Base-by-base conservation (phyloP, 1,140 invertebrate genomes). In the Prorops nasuta region DNA sequence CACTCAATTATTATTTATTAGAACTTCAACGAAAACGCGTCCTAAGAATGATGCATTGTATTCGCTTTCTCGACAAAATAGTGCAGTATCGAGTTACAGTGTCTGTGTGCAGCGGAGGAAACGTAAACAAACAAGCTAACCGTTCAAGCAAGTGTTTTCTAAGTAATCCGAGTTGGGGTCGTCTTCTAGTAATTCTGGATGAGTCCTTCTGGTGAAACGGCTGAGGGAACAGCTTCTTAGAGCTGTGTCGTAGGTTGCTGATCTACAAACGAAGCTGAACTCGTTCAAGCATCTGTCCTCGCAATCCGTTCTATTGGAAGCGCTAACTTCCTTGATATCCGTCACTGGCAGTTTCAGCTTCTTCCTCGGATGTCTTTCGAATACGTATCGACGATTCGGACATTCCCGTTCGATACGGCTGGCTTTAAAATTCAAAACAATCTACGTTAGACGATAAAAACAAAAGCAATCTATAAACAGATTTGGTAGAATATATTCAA, bases 101-200 rank as follows among this genome's bases (percentile, higher is more conserved):
- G n/a, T n/a, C n/a, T n/a, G n/a, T n/a, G n/a, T n/a, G n/a, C n/a
- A n/a, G n/a, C n/a, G n/a, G n/a, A n/a, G n/a, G n/a, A n/a, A n/a
- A n/a, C n/a, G n/a, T n/a, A n/a, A n/a, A n/a, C n/a, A n/a, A n/a
- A n/a, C n/a, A n/a, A n/a, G n/a, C n/a, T 52, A 63, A 92, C 91
- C 87, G 70, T 90, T 92, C 1, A 95, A 72, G 69, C 92, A 95
- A 31, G 91, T 91, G 64, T 95, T 95, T 80, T 95, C 92, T 54
- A 94, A 78, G 71, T 95, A 95, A 71, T 94, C 92, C 1, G 88
- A 86, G 70, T 90, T 90, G 1, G 90, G 85, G 71, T 94, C 90
- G 56, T 92, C 88, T 65, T 90, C 86, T 19, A 91, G 67, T 2
- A 92, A 76, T 59, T 90, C 89, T 0, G 91, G 90, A 71, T 92